These are phyloP conservation scores for Bradypodion ventrale DNA, from an alignment of 2,797 vertebrate species.

Conservation along the genomic window DNA sequence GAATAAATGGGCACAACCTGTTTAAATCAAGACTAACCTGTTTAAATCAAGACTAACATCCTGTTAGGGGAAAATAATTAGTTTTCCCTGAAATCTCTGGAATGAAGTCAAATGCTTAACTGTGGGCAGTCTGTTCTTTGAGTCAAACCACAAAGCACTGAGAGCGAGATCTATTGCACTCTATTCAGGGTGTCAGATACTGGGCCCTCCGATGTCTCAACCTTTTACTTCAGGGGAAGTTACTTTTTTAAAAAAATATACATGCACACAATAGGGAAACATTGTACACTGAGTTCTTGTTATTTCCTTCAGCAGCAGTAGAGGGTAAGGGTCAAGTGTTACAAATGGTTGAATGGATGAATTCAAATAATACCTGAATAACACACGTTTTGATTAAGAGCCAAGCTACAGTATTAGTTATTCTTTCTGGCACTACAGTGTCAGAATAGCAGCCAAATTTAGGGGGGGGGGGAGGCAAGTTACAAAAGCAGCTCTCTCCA, in stretches of 20 bases:
- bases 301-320: background rate
- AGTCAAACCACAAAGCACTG: background rate
- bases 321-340: too few relatives aligned
- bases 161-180: background rate
- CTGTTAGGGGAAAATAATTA: constrained; percentile 4
- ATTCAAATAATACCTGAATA: background rate
- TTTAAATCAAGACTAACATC: background rate
- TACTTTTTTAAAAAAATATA: background rate
- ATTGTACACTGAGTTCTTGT: background rate
- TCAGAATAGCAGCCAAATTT: too few relatives aligned
- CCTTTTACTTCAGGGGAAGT: constrained; percentile 6
- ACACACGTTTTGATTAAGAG: background rate
- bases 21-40: too few relatives aligned
- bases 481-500: too few relatives aligned
- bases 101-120: constrained; percentile 18
- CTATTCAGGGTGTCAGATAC: background rate
- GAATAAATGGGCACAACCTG: background rate
- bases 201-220: background rate
- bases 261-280: background rate
- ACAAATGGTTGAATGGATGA: background rate
- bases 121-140: constrained; percentile 8
- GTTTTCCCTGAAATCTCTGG: constrained; percentile 1
- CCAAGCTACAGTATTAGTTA: background rate
- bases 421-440: too few relatives aligned
- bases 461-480: too few relatives aligned